Evolutionary conservation across 2,113 vertebrate species (phyloP).

Genomic region (Psittacus erithacus): DNA sequence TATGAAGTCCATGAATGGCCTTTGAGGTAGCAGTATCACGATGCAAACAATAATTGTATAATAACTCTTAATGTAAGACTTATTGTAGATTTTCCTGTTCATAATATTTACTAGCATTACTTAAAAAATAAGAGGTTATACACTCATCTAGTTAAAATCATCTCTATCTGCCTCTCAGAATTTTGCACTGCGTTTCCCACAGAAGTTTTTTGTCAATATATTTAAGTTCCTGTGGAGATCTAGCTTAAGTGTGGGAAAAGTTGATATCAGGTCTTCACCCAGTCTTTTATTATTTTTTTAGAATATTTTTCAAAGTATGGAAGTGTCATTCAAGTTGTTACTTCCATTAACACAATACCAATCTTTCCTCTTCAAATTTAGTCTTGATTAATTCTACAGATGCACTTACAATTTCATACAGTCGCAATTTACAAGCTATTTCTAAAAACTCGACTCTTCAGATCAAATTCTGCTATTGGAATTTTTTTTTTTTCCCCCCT

Average conservation of each 20-base stretch:
- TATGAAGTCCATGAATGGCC: not conserved
- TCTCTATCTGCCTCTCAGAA: not conserved
- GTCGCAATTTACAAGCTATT: accelerated
- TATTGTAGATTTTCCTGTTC: not conserved
- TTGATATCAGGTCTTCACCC: not conserved
- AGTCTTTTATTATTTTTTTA: not conserved
- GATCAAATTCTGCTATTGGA: not conserved
- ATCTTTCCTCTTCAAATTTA: not conserved
- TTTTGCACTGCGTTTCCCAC: not conserved
- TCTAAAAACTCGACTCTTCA: not conserved
- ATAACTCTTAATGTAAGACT: not conserved
- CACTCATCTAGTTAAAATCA: not conserved
- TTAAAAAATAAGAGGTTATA: not conserved
- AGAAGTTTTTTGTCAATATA: not conserved
- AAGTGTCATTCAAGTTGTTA: not conserved
- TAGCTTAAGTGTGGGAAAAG: not conserved
- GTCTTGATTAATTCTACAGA: not conserved
- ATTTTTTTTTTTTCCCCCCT: not conserved
- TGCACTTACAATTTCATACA: not conserved
- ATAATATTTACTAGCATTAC: not conserved
- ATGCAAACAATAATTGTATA: not conserved
- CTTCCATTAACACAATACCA: not conserved
- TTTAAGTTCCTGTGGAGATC: not conserved
- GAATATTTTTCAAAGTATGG: not conserved
- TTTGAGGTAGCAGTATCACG: not conserved